phyloP scores from a whole-genome alignment of 2,888 invertebrate genomes.

The Incurvaria masculella region DNA sequence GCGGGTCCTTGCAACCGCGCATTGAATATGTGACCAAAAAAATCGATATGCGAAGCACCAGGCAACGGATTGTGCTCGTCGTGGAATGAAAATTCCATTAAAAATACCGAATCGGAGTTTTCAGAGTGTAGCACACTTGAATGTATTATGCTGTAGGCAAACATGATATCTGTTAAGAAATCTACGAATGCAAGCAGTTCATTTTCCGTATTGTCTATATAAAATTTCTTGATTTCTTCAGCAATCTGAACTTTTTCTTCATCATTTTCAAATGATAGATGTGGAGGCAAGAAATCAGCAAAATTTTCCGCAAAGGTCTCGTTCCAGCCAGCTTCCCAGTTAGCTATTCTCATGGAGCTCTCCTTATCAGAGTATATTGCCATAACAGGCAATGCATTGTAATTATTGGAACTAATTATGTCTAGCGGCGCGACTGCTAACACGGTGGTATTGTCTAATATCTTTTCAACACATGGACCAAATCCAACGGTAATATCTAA shows the following conservation, averaged over 20 bases:
- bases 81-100: no score
- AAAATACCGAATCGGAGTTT: no score
- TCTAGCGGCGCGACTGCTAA: conserved; percentile 39
- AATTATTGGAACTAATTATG: conserved; percentile 28
- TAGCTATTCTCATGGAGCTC: conserved; percentile 36
- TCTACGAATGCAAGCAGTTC: no score
- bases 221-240: conserved; percentile 27
- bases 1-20: no score
- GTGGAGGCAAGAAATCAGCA: conserved; percentile 37
- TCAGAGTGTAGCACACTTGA: no score
- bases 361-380: conserved; percentile 44
- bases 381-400: conserved; percentile 30
- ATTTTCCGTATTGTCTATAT: conserved; percentile 21
- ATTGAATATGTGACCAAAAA: no score
- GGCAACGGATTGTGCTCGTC: no score
- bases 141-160: no score
- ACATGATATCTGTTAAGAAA: no score
- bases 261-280: conserved; percentile 28
- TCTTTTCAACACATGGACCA: conserved; percentile 40
- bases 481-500: conserved; percentile 44
- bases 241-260: conserved; percentile 25
- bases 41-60: no score
- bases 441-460: conserved; percentile 28
- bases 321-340: conserved; percentile 32
- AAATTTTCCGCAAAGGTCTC: conserved; percentile 40